Conservation (phyloP, 2,797 vertebrate species). For the Centroberyx gerrardi region DNA sequence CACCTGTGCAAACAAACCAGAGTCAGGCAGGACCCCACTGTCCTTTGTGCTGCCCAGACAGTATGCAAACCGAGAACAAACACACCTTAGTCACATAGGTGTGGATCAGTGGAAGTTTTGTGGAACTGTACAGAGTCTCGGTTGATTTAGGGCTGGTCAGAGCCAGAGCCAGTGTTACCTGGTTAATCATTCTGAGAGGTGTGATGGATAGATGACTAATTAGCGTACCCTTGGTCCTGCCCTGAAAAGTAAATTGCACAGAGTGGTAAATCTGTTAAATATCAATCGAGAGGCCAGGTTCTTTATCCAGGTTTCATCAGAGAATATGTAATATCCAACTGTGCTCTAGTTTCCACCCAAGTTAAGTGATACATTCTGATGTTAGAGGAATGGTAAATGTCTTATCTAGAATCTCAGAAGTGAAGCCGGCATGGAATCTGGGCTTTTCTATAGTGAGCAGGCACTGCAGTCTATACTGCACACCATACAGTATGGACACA, state of each 20-base stretch:
- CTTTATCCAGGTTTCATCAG: background rate
- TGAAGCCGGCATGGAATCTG: background rate
- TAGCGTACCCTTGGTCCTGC: slow-evolving; percentile 41
- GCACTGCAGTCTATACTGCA: background rate
- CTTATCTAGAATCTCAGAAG: slow-evolving; percentile 4
- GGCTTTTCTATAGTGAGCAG: background rate
- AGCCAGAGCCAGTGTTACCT: slow-evolving; percentile 41
- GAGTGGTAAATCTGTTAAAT: slow-evolving; percentile 43
- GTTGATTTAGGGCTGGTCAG: slow-evolving; percentile 50
- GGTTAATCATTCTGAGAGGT: slow-evolving; percentile 78
- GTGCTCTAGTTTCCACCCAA: background rate
- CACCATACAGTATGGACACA: background rate
- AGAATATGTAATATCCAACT: slow-evolving; percentile 14
- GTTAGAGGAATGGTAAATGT: slow-evolving; percentile 9
- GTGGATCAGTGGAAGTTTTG: slow-evolving; percentile 58
- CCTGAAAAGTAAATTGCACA: slow-evolving; percentile 29
- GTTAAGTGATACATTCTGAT: background rate
- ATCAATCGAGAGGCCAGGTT: slow-evolving; percentile 15
- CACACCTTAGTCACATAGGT: slow-evolving; percentile 65
- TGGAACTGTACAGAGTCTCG: slow-evolving; percentile 44
- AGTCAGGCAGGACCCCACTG: slow-evolving; percentile 21
- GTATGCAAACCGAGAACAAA: slow-evolving; percentile 21
- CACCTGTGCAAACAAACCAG: slow-evolving; percentile 64
- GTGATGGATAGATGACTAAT: slow-evolving; percentile 74
- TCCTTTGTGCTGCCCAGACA: slow-evolving; percentile 43